phyloP scores from a whole-genome alignment of 2,797 vertebrate genomes.

The Sparus aurata region DNA sequence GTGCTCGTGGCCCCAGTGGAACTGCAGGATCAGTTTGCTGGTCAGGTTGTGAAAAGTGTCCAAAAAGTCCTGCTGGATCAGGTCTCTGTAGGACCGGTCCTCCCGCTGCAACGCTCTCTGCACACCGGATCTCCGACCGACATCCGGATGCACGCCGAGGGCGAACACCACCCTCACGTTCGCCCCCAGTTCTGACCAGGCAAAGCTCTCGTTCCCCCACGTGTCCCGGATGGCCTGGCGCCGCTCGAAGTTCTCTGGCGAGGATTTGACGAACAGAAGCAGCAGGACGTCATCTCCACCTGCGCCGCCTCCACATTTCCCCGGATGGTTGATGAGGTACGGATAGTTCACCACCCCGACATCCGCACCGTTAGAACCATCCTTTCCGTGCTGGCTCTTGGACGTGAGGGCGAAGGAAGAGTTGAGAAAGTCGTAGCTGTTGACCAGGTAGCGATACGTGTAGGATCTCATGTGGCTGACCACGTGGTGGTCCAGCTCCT shows the following conservation, averaged over 20 bases:
- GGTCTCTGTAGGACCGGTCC: constrained; percentile 83
- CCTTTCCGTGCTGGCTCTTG: constrained; percentile 50
- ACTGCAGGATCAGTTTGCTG: constrained; percentile 92
- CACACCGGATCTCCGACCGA: constrained; percentile 37
- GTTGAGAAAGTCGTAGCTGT: constrained; percentile 92
- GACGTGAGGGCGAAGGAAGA: constrained; percentile 81
- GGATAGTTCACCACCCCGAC: constrained; percentile 8
- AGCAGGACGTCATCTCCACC: constrained; percentile 88
- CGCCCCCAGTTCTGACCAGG: constrained; percentile 79
- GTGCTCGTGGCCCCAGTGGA: constrained; percentile 91
- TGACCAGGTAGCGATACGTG: constrained; percentile 93
- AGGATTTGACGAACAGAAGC: constrained; percentile 92
- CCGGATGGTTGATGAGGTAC: constrained; percentile 80
- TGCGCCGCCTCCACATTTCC: constrained; percentile 72
- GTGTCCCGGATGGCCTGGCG: constrained; percentile 91
- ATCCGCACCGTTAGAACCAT: constrained; percentile 51
- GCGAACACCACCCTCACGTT: constrained; percentile 91
- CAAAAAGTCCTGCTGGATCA: constrained; percentile 93
- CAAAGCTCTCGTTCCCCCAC: constrained; percentile 92
- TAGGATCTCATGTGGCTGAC: constrained; percentile 92
- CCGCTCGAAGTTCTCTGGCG: constrained; percentile 88
- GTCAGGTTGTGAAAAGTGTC: constrained; percentile 97
- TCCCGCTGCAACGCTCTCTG: constrained; percentile 86
- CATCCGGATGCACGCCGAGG: constrained; percentile 82
- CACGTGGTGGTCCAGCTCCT: constrained; percentile 86